Evolutionary conservation across 2,888 invertebrate genomes (phyloP), one percentile per base, ranked within the genome.

Genomic region (Balanococcus diminutus): DNA sequence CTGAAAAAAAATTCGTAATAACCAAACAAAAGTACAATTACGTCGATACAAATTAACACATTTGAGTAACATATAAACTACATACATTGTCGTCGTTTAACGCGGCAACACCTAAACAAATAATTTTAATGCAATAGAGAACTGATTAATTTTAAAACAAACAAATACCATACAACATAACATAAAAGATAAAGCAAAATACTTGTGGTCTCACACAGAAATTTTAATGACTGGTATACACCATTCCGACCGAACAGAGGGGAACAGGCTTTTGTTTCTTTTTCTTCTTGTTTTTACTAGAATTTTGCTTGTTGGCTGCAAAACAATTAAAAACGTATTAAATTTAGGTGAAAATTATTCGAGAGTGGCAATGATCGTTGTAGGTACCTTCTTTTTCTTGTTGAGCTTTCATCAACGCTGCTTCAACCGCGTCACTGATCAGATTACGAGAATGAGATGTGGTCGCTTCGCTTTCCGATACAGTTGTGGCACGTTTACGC

Each of bases 381-480:
- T 42, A 14, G 5, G 8, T 85, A 85, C 85, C 51, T 75, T 85
- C 85, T 86, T 86, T 86, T 28, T 82, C 86, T 42, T 82, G 42
- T 25, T 42, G 81, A 8, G 82, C 82, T 86, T 86, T 61, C 5
- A 67, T 67, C 36, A 86, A 67, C 8, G 86, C 86, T 14, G 61
- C 82, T 42, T 86, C 86, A 9, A 86, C 72, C 5, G 82, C 86
- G 14, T 86, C 86, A 72, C 86, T 86, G 22, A 86, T 72, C 11
- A 67, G 32, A 82, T 82, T 82, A 39, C 86, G 28, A 28, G 82
- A 82, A 42, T 82, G 81, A 8, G 81, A 81, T 39, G 61, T 2
- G n/a, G 22, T 67, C 19, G 81, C 32, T 42, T 72, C 82, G 39
- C 86, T 82, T 72, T 82, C 82, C 46, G 85, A 85, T 14, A 67